Evolutionary conservation across 2,888 invertebrate species (phyloP).

Genomic region (Bedellia somnulentella): DNA sequence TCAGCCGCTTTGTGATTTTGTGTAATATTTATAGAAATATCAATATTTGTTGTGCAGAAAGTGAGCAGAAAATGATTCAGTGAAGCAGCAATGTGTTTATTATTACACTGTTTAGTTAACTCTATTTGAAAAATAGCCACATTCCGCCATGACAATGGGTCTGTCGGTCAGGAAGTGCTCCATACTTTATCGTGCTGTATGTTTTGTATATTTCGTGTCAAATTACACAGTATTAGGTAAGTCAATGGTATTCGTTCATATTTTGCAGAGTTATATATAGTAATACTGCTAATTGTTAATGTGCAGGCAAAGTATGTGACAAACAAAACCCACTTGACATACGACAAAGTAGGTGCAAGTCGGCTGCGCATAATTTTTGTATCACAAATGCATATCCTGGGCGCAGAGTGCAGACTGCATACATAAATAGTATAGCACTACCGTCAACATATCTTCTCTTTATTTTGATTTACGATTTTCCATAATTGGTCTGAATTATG

Average conservation of each 20-base stretch:
- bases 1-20: constrained; percentile 47
- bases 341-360: too few relatives aligned
- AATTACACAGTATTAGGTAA: constrained; percentile 43
- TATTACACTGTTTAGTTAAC: constrained; percentile 23
- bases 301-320: too few relatives aligned
- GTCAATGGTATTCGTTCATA: constrained; percentile 21
- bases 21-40: constrained; percentile 36
- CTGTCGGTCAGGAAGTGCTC: constrained; percentile 36
- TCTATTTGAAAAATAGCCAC: constrained; percentile 34
- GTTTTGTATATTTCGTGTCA: constrained; percentile 44
- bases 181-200: constrained; percentile 38
- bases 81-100: constrained; percentile 33
- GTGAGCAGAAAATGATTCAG: constrained; percentile 41
- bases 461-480: too few relatives aligned
- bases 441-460: too few relatives aligned
- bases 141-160: constrained; percentile 57
- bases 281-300: too few relatives aligned
- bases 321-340: too few relatives aligned
- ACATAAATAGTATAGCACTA: too few relatives aligned
- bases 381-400: too few relatives aligned
- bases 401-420: too few relatives aligned
- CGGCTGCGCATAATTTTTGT: too few relatives aligned
- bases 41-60: constrained; percentile 27
- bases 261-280: too few relatives aligned
- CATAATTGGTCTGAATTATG: too few relatives aligned